Base-by-base conservation (phyloP, 2,113 vertebrate species). In the Macrotus californicus region DNA sequence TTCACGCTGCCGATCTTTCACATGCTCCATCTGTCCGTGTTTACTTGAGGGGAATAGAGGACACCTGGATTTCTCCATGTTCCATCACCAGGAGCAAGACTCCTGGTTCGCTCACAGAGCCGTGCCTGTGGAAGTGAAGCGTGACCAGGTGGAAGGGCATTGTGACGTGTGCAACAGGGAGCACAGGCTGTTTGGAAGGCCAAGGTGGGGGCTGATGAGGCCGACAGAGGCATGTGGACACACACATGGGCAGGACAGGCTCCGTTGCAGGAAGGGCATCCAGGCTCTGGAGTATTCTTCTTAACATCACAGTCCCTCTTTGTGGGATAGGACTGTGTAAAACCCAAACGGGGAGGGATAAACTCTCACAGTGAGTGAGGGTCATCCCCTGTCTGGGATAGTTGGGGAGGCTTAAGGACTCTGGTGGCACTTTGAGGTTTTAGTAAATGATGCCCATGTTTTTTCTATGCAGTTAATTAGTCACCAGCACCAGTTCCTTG, bases 101-200 rank as follows among this genome's bases (percentile, higher is more conserved):
- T 87, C 50, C 59, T 14, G 1, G n/a, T 69, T 46, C 9, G 12
- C 70, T 77, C 50, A 2, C 6, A 0, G 2, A 11, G 7, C 19
- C 7, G 48, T 19, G 22, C 31, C 14, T 43, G 1, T 26, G 22
- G 9, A 18, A 18, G n/a, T 24, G 48, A 54, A 41, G 36, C n/a
- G 0, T 16, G 72, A 19, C 10, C 43, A 36, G 22, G 39, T 1
- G 26, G 48, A 34, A 39, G 75, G 69, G 15, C 7, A 6, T 5
- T 3, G 18, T 41, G 3, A 43, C 46, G 79, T 3, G 3, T 29
- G 5, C 14, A 2, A 4, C 0, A 0, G 24, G 46, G 86, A 7
- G 36, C 26, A 1, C 2, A 21, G 29, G 26, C 1, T 9, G n/a
- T n/a, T n/a, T 16, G 34, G 4, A 31, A 5, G 89, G 50, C 34